Evolutionary conservation across 2,888 invertebrate species (phyloP).

Genomic region (Meghimatium bilineatum): DNA sequence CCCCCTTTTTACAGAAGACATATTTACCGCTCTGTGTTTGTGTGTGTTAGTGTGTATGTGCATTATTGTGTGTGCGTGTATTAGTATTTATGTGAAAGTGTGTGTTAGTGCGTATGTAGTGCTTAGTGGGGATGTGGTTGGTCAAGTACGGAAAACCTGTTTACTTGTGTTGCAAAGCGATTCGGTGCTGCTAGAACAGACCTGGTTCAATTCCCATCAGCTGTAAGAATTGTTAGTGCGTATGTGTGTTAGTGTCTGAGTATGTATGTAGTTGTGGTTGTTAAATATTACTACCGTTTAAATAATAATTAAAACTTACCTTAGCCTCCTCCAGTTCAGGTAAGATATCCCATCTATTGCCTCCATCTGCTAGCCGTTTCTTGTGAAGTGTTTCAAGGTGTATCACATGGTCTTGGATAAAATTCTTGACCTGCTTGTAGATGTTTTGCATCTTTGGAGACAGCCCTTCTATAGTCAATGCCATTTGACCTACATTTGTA

Average conservation of each 20-base stretch:
- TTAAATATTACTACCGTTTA: too few relatives aligned
- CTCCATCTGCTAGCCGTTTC: background rate
- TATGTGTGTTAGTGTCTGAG: background rate
- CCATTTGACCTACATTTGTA: slow-evolving; percentile 65
- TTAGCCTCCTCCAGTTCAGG: slow-evolving; percentile 45
- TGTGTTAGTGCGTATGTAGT: too few relatives aligned
- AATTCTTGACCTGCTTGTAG: slow-evolving; percentile 75
- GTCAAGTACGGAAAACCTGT: too few relatives aligned
- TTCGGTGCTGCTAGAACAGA: too few relatives aligned
- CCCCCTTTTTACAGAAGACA: too few relatives aligned
- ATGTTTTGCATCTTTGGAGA: slow-evolving; percentile 73
- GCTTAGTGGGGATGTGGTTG: too few relatives aligned
- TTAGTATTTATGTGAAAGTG: background rate
- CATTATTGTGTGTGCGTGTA: too few relatives aligned
- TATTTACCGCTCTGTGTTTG: too few relatives aligned
- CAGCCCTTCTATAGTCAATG: slow-evolving; percentile 73
- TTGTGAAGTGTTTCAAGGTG: slow-evolving; percentile 73
- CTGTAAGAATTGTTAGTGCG: background rate
- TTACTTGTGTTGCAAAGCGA: too few relatives aligned
- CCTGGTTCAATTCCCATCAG: too few relatives aligned
- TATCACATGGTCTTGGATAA: slow-evolving; percentile 76
- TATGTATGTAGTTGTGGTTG: too few relatives aligned
- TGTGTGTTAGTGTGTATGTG: too few relatives aligned
- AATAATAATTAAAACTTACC: background rate
- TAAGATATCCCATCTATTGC: slow-evolving; percentile 40